Base-by-base conservation (phyloP, 2,797 vertebrate species). In the Pithecia hirsuta region DNA sequence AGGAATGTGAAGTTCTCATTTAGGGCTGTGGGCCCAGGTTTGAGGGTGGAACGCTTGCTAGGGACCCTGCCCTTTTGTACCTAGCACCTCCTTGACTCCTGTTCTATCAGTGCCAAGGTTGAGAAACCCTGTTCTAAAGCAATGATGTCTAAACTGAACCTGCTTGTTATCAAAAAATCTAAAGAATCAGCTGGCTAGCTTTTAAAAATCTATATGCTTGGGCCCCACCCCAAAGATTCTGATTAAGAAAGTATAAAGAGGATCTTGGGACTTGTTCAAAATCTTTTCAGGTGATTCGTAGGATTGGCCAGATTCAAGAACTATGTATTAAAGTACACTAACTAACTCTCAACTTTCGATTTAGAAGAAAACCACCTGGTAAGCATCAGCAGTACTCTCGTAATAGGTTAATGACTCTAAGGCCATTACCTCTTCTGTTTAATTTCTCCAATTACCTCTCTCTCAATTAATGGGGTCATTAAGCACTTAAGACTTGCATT, bases 381-480 rank as follows among this genome's bases (percentile, higher is more conserved):
- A 97, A 97, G 67, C 75, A 94, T 94, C 61, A 93, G 93, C 61
- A n/a, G 78, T 39, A 44, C 81, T 76, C 75, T 78, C 39, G 86
- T 59, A 91, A 64, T 39, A 94, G 95, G 82, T 92, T 95, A 89
- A 97, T 89, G 82, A 86, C 81, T 83, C 85, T 75, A 91, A 94
- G 92, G 93, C 48, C 39, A 74, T 97, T 97, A 72, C 59, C 80
- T 83, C 64, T 44, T 95, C 90, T 97, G 86, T 97, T 98, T 96
- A 91, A 97, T 96, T 97, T 97, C 95, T 89, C 82, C 61, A 97
- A 86, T 95, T 90, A 95, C 75, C 59, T 83, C 50, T 41, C 86
- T 98, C 81, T 95, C 82, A 91, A 97, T 97, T 97, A 97, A 96
- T 97, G 87, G 94, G 92, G 82, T 97, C 92, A 97, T 97, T 98